Evolutionary conservation across 37 sponge, comb jelly and placozoan species (phyloP).

Genomic region (Ianthella basta): DNA sequence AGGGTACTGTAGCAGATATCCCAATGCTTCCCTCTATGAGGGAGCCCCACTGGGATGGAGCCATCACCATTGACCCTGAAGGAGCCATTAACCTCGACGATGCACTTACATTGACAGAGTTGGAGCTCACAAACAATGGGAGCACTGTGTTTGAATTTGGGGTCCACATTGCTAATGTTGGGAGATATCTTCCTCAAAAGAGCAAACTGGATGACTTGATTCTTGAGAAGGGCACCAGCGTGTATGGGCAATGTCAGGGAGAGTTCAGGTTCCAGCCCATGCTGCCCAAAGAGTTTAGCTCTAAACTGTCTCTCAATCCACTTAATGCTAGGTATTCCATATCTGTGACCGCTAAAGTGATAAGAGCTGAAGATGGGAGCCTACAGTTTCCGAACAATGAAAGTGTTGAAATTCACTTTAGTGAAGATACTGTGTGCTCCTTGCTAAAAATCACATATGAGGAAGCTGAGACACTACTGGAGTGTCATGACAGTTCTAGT

Average conservation of each 20-base stretch:
- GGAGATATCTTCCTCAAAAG: background rate
- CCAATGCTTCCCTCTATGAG: background rate
- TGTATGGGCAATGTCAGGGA: constrained; percentile 35
- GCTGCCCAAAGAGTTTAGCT: constrained; percentile 11
- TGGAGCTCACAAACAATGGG: background rate
- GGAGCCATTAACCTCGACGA: constrained; percentile 49
- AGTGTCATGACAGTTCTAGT: background rate
- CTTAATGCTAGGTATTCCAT: background rate
- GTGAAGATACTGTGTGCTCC: constrained; percentile 44
- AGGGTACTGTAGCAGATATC: background rate
- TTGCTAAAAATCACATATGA: constrained; percentile 45
- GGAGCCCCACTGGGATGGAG: constrained; percentile 2
- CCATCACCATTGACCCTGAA: constrained; percentile 61
- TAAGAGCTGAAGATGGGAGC: background rate
- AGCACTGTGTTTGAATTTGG: constrained; percentile 31
- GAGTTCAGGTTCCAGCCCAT: constrained; percentile 37
- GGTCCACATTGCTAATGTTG: constrained; percentile 59
- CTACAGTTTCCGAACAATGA: background rate
- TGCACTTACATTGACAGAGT: constrained; percentile 36
- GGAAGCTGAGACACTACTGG: constrained; percentile 48
- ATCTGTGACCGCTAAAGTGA: background rate
- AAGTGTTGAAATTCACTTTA: background rate
- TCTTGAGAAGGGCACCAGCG: constrained; percentile 28
- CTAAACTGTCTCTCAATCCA: constrained; percentile 37
- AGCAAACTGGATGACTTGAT: constrained; percentile 21